Evolutionary conservation across 2,113 vertebrate species (phyloP), one percentile per base, ranked within the genome.

Genomic region (Oncorhynchus nerka): DNA sequence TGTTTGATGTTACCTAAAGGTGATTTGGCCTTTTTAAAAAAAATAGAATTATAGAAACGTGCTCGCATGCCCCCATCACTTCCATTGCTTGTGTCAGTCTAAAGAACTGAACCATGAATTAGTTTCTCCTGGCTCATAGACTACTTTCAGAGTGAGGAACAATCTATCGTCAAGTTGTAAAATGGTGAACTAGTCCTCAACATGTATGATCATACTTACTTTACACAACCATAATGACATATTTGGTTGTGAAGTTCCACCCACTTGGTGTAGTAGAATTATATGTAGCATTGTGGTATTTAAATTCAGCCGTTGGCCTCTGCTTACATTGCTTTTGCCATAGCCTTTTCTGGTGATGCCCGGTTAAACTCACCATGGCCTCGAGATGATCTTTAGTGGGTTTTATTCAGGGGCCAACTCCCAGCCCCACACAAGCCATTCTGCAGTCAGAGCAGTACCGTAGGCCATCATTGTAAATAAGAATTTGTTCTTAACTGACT

Each of bases 361-460:
- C 16, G 16, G 51, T 16, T 15, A 55, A 19, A 55, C 49, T 55
- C 13, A 51, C 12, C 1, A 13, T 51, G 49, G 12, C 15, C 49
- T 55, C 19, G 39, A 45, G 9, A 55, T 19, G 4, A 55, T 55
- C 16, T 16, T 19, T 55, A 55, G 15, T 19, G 3, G 71, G 71
- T 84, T 83, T 64, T 80, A 69, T 73, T 68, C 48, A 55, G 45
- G 20, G 15, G n/a, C 22, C 39, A 5, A 20, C 30, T 32, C 61
- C 12, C 62, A 48, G 22, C 80, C 81, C 62, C 84, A 79, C 51
- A 57, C 71, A 15, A 66, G 81, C 48, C 32, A 9, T 59, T 76
- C 73, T 74, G 69, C 45, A 75, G 81, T 81, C 73, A 75, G 64
- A 85, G 70, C 34, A 55, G 48, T 70, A 34, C 34, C 34, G 1